These are phyloP conservation scores for Stigmatopora argus DNA, from an alignment of 2,113 vertebrate species.

Conservation along the genomic window DNA sequence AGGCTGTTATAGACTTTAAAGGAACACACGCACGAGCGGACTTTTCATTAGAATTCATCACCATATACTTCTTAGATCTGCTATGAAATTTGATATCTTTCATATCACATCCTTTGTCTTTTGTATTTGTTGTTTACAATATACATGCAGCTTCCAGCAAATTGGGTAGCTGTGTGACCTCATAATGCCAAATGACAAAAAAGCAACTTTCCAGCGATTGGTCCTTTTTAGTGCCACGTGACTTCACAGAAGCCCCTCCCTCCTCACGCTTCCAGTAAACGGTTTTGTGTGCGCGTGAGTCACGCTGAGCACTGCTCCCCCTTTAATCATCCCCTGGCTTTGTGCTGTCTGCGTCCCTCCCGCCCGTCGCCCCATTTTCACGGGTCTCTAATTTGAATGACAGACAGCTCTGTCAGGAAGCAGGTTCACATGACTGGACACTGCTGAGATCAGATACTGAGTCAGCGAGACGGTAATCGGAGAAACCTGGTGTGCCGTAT, in stretches of 20 bases:
- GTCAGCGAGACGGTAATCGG: constrained; percentile 45
- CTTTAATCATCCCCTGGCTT: constrained; percentile 83
- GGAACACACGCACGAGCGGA: background rate
- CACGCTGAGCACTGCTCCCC: constrained; percentile 91
- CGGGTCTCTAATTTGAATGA: constrained; percentile 63
- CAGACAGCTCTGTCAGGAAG: constrained; percentile 48
- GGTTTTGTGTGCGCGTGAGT: constrained; percentile 84
- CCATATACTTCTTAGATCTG: background rate
- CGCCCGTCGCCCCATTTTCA: constrained; percentile 43
- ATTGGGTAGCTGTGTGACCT: constrained; percentile 11
- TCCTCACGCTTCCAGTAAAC: constrained; percentile 91
- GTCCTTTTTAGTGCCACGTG: constrained; percentile 81
- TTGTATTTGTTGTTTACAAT: background rate
- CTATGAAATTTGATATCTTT: background rate
- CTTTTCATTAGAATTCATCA: background rate
- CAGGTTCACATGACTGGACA: constrained; percentile 51
- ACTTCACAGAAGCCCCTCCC: constrained; percentile 92
- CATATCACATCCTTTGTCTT: background rate
- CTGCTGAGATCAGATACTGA: constrained; percentile 53
- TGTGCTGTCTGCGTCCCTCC: constrained; percentile 18
- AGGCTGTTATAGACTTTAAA: background rate
- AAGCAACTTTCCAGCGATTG: constrained; percentile 80
- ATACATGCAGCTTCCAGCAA: background rate
- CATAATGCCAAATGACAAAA: constrained; percentile 49
- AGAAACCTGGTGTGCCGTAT: constrained; percentile 7